These are phyloP conservation scores for Drosophila prosaltans DNA, from an alignment of 1,140 invertebrate species.

Conservation along the genomic window DNA sequence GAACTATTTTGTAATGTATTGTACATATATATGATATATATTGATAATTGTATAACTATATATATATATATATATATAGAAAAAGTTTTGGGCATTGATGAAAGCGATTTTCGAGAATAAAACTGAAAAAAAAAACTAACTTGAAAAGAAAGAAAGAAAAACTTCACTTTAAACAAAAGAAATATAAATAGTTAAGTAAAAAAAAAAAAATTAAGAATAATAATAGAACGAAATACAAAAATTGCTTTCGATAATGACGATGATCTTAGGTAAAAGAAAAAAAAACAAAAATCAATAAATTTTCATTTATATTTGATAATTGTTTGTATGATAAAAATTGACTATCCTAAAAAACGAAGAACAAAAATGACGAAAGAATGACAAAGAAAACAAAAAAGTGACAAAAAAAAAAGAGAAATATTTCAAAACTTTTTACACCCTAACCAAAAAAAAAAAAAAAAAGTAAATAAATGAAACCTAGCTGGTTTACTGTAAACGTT, in stretches of 20 bases:
- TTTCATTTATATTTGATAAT: slow-evolving; percentile 43
- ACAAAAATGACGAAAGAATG: slow-evolving; percentile 6
- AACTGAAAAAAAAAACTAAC: background rate
- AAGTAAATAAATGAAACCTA: slow-evolving; percentile 6
- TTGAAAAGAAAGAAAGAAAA: background rate
- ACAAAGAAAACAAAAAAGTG: slow-evolving; percentile 11
- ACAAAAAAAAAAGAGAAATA: slow-evolving; percentile 17
- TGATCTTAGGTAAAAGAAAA: slow-evolving; percentile 27
- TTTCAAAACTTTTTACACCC: slow-evolving; percentile 71
- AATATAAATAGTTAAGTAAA: background rate
- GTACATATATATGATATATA: slow-evolving; percentile 60
- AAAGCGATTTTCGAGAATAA: background rate
- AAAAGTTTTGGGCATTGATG: slow-evolving; percentile 7
- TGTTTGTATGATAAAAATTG: slow-evolving; percentile 37
- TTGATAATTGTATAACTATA: slow-evolving; percentile 28
- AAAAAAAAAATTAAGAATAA: slow-evolving; percentile 2
- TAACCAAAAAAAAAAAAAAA: slow-evolving; percentile 52
- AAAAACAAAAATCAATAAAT: slow-evolving; percentile 18
- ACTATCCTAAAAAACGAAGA: slow-evolving; percentile 39
- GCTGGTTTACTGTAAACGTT: slow-evolving; percentile 6
- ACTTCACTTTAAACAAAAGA: slow-evolving; percentile 1
- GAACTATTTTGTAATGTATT: slow-evolving; percentile 60
- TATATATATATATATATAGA: slow-evolving; percentile 25
- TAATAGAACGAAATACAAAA: slow-evolving; percentile 17
- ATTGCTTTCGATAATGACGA: slow-evolving; percentile 1